Percentiles rank a stretch among this genome's conserved stretches.
Evolutionary conservation across 2,113 vertebrate genomes (phyloP).

Genomic region (Alaudala cheleensis): DNA sequence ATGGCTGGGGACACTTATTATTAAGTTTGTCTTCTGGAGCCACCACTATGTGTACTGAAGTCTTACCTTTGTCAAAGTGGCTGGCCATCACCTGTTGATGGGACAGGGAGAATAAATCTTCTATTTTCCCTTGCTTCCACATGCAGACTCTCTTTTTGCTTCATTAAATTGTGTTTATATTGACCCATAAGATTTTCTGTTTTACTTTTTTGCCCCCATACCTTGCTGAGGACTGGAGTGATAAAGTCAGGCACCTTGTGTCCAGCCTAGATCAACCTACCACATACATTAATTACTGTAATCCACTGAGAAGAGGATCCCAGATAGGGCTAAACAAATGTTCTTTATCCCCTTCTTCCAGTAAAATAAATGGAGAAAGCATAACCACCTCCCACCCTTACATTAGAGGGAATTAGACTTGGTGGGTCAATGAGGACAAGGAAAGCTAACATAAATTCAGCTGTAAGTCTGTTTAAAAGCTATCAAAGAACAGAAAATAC

Average conservation of each 20-base stretch:
- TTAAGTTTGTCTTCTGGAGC: neutral
- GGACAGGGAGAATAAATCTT: neutral
- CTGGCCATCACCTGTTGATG: neutral
- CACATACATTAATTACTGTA: neutral
- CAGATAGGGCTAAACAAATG: neutral
- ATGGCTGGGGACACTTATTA: fast-evolving
- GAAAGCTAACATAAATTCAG: neutral
- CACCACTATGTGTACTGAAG: neutral
- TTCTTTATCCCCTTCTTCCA: neutral
- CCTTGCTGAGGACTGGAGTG: neutral
- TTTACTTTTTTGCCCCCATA: neutral
- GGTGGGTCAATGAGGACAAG: fast-evolving
- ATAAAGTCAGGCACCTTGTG: neutral
- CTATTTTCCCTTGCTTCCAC: neutral
- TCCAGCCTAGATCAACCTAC: neutral
- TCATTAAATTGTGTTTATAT: neutral
- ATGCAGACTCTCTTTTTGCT: neutral
- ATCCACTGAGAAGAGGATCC: neutral
- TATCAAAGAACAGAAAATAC: neutral
- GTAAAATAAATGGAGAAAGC: neutral
- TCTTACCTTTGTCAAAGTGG: neutral
- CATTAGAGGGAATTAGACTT: neutral
- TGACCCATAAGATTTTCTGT: neutral
- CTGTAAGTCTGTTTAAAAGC: neutral
- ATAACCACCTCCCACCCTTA: neutral